Evolutionary conservation across 1,140 invertebrate genomes (phyloP), one percentile per base, ranked within the genome.

Genomic region (Orchesella cincta): DNA sequence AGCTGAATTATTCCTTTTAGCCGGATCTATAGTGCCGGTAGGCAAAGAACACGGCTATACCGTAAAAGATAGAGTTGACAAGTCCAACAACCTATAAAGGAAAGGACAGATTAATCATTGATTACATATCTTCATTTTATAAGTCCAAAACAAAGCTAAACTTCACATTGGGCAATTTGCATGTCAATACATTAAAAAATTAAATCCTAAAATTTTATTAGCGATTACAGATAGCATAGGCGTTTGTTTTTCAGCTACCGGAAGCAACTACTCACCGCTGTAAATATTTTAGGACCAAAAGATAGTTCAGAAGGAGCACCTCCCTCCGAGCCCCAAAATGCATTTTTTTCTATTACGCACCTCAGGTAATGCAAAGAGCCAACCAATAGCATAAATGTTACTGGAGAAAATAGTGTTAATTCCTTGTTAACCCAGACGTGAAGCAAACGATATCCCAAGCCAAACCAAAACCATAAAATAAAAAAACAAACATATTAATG

Each of bases 31-130:
- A 93, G 16, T 88, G 88, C 75, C 90, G 89, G 82, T 90, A 88
- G 73, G 92, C 91, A 76, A 93, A 86, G 79, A 93, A 88, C 16
- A 91, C 90, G 83, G 92, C 93, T n/a, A 93, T 81, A 1, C 93
- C 86, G 84, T 94, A 94, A 0, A 93, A 84, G 0, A 85, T 88
- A 0, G 90, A 83, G 79, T 93, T 89, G 1, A 93, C 86, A 20
- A 94, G 82, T 28, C 92, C 92, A 83, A 93, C 88, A 33, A 93
- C 87, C 89, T 92, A 88, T 71, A 88, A 90, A 26, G 76, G 64
- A 74, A 76, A 33, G 62, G 3, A 67, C 28, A 67, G n/a, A 57
- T 18, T n/a, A 57, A 12, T 23, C 23, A 16, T 5, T 57, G 12
- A 14, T 57, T 16, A 57, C 39, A 46, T 8, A 8, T 46, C 39